Percentiles rank a stretch among this genome's conserved stretches.
Conservation (phyloP, 2,797 vertebrate genomes). For the Vespertilio murinus region DNA sequence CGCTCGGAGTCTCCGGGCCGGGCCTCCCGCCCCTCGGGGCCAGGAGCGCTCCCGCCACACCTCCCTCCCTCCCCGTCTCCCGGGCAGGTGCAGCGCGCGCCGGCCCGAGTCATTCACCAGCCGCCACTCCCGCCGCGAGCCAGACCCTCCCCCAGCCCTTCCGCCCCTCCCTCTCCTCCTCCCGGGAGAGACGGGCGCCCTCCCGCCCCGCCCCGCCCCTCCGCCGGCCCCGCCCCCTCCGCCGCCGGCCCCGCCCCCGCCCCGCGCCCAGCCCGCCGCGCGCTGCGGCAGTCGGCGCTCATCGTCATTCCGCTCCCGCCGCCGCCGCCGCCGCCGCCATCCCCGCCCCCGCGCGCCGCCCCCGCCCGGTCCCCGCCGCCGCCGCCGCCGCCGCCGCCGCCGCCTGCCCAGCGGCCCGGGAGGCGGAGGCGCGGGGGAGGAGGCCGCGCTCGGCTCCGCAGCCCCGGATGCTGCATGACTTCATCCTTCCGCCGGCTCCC, state of each 20-base stretch:
- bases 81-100: conserved; percentile 69
- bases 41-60: conserved; percentile 66
- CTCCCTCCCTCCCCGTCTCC: neutral
- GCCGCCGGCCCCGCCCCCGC: conserved; percentile 51
- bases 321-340: conserved; percentile 68
- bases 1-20: neutral
- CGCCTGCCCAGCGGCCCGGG: conserved; percentile 75
- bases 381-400: conserved; percentile 38
- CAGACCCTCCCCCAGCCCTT: conserved; percentile 14
- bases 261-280: conserved; percentile 64
- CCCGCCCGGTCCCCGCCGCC: neutral
- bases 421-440: conserved; percentile 75
- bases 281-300: conserved; percentile 77
- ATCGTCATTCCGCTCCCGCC: conserved; percentile 83
- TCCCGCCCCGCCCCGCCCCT: conserved; percentile 47
- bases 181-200: neutral
- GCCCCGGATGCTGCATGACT: conserved; percentile 95
- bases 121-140: neutral
- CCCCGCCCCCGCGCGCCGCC: conserved; percentile 49
- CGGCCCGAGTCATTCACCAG: conserved; percentile 73
- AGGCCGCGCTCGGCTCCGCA: conserved; percentile 76
- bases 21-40: neutral
- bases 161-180: neutral
- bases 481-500: conserved; percentile 96
- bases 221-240: neutral